Conservation (phyloP, 2,113 vertebrate genomes). For the Tichodroma muraria region DNA sequence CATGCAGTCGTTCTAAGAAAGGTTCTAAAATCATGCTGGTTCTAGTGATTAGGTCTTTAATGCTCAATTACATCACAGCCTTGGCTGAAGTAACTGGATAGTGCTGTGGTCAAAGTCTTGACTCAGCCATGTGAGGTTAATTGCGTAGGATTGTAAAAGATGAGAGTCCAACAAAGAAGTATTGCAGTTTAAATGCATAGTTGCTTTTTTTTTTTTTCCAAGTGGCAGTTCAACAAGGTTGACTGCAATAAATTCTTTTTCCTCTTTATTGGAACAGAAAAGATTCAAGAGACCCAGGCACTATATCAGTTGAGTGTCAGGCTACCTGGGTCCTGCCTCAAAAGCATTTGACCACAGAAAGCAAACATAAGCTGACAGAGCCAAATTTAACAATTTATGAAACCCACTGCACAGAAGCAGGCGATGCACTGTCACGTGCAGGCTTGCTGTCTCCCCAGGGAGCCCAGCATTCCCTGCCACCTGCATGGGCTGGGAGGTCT, state of each 20-base stretch:
- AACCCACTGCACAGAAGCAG: neutral
- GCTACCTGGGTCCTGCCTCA: neutral
- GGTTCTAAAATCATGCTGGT: neutral
- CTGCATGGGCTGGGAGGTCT: rapidly evolving
- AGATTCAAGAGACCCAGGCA: neutral
- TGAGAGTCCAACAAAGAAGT: neutral
- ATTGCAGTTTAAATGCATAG: neutral
- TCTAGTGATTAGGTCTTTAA: neutral
- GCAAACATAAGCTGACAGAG: neutral
- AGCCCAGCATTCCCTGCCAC: rapidly evolving
- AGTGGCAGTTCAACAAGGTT: neutral
- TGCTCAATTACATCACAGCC: neutral
- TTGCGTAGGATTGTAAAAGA: neutral
- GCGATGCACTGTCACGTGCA: neutral
- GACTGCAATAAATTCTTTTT: neutral
- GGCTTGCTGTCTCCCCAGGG: rapidly evolving
- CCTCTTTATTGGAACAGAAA: neutral
- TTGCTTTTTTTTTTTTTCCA: neutral
- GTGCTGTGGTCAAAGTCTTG: neutral
- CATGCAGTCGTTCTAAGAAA: neutral
- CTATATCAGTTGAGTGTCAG: neutral
- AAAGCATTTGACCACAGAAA: neutral
- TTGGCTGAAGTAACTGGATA: neutral
- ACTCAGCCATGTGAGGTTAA: neutral
- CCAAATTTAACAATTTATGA: neutral